Evolutionary conservation across 2,888 invertebrate species (phyloP).

Genomic region (Cephus spinipes): DNA sequence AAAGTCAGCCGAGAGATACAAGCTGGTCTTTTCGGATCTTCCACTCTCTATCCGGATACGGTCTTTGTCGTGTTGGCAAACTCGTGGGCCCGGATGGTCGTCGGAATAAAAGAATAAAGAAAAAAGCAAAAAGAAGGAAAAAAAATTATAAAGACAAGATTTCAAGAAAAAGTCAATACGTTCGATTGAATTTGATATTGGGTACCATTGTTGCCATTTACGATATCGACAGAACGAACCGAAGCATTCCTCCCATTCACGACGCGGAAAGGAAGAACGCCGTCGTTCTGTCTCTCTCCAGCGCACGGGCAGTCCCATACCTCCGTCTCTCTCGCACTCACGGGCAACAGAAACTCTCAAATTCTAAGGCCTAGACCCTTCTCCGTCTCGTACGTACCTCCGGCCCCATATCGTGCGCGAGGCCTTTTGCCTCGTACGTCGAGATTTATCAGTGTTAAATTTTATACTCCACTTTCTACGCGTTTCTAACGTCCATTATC

Average conservation of each 20-base stretch:
- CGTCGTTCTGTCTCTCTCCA: background rate
- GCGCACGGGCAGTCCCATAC: background rate
- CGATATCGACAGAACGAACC: background rate
- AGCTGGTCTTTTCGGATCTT: background rate
- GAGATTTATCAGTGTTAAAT: background rate
- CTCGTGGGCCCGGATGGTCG: background rate
- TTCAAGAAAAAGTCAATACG: background rate
- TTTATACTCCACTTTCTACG: background rate
- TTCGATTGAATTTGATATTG: background rate
- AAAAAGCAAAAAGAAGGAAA: background rate
- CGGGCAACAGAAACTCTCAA: background rate
- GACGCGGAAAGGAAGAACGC: background rate
- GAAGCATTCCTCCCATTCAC: background rate
- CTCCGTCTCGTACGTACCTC: background rate
- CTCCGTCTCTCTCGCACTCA: background rate
- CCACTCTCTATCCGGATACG: background rate
- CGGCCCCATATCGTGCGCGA: background rate
- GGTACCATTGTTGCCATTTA: background rate
- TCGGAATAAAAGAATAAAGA: background rate
- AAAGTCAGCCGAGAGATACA: constrained; percentile 13
- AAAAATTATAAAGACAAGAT: background rate
- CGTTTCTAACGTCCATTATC: background rate
- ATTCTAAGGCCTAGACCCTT: background rate
- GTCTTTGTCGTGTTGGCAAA: background rate
- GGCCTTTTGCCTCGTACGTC: background rate